These are phyloP conservation scores for Clupea harengus DNA, from an alignment of 2,113 vertebrate species.

Conservation along the genomic window DNA sequence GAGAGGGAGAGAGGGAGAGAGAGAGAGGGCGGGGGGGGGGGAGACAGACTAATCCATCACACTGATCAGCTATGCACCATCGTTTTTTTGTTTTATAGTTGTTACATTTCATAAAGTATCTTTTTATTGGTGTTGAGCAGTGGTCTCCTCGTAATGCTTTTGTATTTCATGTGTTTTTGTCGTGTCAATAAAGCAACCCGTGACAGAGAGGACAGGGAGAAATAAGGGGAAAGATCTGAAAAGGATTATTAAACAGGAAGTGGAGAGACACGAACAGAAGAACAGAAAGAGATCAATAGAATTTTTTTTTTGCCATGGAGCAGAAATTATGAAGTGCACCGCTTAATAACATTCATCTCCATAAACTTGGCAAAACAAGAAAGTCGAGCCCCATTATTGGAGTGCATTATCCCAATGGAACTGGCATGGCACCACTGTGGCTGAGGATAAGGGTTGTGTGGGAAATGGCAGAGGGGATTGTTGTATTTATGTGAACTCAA, in stretches of 20 bases:
- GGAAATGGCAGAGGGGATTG: neutral
- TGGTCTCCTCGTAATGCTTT: neutral
- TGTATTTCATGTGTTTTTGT: neutral
- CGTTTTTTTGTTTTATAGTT: neutral
- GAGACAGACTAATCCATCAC: neutral
- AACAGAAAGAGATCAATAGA: constrained; percentile 13
- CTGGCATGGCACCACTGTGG: neutral
- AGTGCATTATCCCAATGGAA: neutral
- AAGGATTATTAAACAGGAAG: neutral
- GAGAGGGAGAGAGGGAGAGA: neutral
- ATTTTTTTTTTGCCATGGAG: neutral
- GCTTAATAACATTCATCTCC: neutral
- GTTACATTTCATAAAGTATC: neutral
- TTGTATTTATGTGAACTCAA: neutral
- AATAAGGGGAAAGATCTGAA: neutral
- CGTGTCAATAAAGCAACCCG: neutral
- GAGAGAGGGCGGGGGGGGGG: neutral
- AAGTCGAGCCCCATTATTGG: neutral
- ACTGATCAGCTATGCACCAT: neutral
- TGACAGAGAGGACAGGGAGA: neutral
- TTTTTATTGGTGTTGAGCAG: neutral
- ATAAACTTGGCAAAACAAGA: neutral
- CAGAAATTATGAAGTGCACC: neutral
- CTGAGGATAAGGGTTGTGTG: neutral
- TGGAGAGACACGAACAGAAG: neutral